These are phyloP conservation scores for Polymixis flavicincta DNA, from an alignment of 2,888 invertebrate genomes.

Conservation along the genomic window DNA sequence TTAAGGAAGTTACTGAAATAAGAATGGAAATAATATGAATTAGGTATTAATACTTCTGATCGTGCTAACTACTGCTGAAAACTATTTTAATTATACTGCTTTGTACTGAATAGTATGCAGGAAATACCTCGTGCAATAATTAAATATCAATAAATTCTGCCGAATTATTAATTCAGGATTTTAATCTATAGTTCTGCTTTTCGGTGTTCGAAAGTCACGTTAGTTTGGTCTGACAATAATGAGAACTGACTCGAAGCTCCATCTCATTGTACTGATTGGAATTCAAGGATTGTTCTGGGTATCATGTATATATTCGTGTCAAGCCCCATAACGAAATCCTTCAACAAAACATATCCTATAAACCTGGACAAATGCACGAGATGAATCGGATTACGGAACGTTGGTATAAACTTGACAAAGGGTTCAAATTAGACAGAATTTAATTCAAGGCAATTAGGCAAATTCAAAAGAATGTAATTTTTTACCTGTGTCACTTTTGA, in stretches of 20 bases:
- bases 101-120: background rate
- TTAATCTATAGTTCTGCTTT: conserved; percentile 9
- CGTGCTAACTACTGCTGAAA: background rate
- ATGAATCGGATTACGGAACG: conserved; percentile 39
- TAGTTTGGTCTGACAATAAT: conserved; percentile 8
- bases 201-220: background rate
- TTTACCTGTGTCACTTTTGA: conserved; percentile 62
- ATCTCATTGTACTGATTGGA: conserved; percentile 28
- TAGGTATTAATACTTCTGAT: background rate
- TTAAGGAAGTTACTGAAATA: conserved; percentile 24
- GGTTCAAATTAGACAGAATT: conserved; percentile 57
- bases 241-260: conserved; percentile 19
- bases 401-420: conserved; percentile 50
- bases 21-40: conserved; percentile 20
- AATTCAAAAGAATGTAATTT: conserved; percentile 60
- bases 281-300: conserved; percentile 4
- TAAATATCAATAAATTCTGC: background rate
- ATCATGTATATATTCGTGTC: conserved; percentile 1
- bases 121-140: conserved; percentile 6
- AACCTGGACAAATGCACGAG: conserved; percentile 37
- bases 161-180: conserved; percentile 1
- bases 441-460: conserved; percentile 49
- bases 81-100: conserved; percentile 5
- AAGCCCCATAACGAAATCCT: conserved; percentile 29
- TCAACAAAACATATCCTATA: conserved; percentile 28